Percentiles rank a stretch among this genome's conserved stretches.
These are phyloP conservation scores for Allenopithecus nigroviridis DNA, from an alignment of 2,797 vertebrate genomes.

Conservation along the genomic window DNA sequence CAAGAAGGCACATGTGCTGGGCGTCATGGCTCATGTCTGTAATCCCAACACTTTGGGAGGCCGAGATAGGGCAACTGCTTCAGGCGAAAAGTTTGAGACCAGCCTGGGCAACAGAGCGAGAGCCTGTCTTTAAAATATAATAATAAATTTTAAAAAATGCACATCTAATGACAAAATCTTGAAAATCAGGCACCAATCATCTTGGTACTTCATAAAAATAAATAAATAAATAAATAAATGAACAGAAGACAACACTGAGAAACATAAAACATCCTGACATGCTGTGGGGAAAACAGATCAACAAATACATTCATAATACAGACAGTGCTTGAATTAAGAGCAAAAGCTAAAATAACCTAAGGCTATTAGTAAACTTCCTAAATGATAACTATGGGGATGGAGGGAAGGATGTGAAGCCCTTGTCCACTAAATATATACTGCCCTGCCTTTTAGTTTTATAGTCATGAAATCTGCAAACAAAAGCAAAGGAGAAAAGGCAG, in stretches of 20 bases:
- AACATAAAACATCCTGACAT: slow-evolving; percentile 1
- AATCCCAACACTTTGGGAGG: too few relatives aligned
- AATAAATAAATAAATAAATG: not conserved
- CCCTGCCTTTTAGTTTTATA: not conserved
- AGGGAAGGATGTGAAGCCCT: not conserved
- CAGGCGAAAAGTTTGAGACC: too few relatives aligned
- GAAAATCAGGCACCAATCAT: not conserved
- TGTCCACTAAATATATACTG: not conserved
- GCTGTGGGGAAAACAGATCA: not conserved
- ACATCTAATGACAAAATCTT: slow-evolving; percentile 34
- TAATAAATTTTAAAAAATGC: not conserved
- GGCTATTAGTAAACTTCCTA: slow-evolving; percentile 18
- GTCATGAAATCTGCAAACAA: not conserved
- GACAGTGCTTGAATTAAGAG: not conserved
- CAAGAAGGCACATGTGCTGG: not conserved
- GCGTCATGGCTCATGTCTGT: too few relatives aligned
- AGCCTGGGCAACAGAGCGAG: too few relatives aligned
- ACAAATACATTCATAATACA: not conserved
- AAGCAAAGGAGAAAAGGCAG: not conserved
- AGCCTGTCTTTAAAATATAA: too few relatives aligned
- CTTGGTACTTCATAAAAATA: slow-evolving; percentile 27
- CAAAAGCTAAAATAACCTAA: not conserved
- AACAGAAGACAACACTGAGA: slow-evolving; percentile 16
- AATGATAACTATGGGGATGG: not conserved
- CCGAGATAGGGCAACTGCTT: too few relatives aligned